Evolutionary conservation across 1,140 invertebrate species (phyloP), one percentile per base, ranked within the genome.

Genomic region (Caenorhabditis briggsae): DNA sequence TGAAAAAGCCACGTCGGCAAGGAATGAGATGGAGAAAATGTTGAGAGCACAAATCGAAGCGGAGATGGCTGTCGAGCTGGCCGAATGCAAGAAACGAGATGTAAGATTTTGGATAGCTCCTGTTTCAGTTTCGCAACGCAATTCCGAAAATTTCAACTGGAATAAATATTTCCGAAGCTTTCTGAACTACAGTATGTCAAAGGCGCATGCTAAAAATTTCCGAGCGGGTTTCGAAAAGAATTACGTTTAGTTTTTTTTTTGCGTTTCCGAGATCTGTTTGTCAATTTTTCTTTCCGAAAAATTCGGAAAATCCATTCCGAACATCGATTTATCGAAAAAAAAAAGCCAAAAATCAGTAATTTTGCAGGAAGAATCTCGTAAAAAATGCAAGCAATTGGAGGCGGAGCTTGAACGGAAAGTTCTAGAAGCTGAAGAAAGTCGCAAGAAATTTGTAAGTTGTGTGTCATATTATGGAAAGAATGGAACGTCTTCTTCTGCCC

Each of bases 291-390:
- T 2, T 33, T 33, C 33, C 33, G 33, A 33, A 33, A 33, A 33
- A 33, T 2, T 33, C 33, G 33, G 33, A 33, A 33, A 33, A 2
- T 33, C 3, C 33, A 3, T 33, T 33, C 1, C 33, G 33, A 33
- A 33, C 33, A 33, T 33, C 33, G 33, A 33, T 12, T 12, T 53
- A 1, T 18, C 16, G 5, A 53, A 53, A 53, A 53, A 53, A 53
- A 53, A 2, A 18, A 58, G 20, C 1, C 8, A 48, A 74, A 78
- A 41, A 12, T 78, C 16, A 18, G 20, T 11, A 12, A 46, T 50
- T 50, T 78, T 78, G 25, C 70, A 78, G 70, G 70, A 78, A 78
- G 70, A 78, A 78, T 78, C 70, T 78, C 70, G 70, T 78, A 78
- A 78, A 50, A 78, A 78, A 53, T 78, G 70, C n/a, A 50, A 50